Evolutionary conservation across 2,797 vertebrate species (phyloP).

Genomic region (Xyrichtys novacula): DNA sequence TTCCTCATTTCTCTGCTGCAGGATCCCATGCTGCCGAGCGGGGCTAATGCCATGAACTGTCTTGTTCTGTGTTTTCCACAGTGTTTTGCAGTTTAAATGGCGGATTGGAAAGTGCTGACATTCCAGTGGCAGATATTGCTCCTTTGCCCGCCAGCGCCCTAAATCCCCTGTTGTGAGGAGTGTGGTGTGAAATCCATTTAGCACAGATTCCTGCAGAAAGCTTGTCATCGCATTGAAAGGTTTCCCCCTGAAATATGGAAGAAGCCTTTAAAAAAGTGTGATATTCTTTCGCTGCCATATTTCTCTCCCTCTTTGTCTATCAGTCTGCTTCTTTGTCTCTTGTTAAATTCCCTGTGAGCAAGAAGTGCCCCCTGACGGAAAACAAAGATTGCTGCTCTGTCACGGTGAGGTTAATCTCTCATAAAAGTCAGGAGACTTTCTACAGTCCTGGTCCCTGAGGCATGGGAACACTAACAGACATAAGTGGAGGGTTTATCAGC

Average conservation of each 20-base stretch:
- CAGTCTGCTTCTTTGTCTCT: constrained; percentile 31
- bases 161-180: constrained; percentile 78
- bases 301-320: constrained; percentile 28
- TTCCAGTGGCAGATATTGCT: constrained; percentile 71
- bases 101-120: constrained; percentile 79
- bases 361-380: constrained; percentile 22
- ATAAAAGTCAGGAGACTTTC: constrained; percentile 49
- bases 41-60: constrained; percentile 47
- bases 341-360: constrained; percentile 26
- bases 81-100: constrained; percentile 61
- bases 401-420: constrained; percentile 52
- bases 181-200: constrained; percentile 83
- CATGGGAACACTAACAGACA: constrained; percentile 16
- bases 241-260: constrained; percentile 69
- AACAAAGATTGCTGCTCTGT: constrained; percentile 55
- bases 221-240: constrained; percentile 78
- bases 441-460: constrained; percentile 22
- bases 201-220: constrained; percentile 72
- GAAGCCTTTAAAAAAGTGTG: constrained; percentile 33
- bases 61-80: constrained; percentile 42
- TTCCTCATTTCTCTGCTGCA: constrained; percentile 5
- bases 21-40: constrained; percentile 14
- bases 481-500: constrained; percentile 30
- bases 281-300: constrained; percentile 12
- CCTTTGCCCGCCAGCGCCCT: constrained; percentile 68